Percentiles rank a stretch among this genome's conserved stretches.
Evolutionary conservation across 2,888 invertebrate species (phyloP).

Genomic region (Polietes domitor): DNA sequence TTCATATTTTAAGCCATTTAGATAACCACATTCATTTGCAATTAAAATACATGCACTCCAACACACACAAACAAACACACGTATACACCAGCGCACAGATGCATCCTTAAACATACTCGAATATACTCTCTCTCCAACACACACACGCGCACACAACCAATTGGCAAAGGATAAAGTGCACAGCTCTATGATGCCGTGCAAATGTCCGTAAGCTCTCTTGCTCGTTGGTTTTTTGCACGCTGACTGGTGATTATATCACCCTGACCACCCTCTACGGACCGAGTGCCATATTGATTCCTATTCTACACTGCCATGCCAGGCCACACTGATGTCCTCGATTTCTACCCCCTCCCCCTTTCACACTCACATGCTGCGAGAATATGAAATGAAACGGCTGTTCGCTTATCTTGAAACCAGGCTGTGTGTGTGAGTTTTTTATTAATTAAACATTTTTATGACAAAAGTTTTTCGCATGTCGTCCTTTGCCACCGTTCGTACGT

Average conservation of each 20-base stretch:
- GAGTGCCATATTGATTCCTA: conserved; percentile 15
- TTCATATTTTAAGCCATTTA: conserved; percentile 78
- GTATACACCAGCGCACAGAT: background rate
- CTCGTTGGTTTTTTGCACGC: background rate
- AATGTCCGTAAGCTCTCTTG: conserved; percentile 38
- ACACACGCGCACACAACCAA: conserved; percentile 8
- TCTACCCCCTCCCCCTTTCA: background rate
- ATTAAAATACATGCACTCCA: conserved; percentile 71
- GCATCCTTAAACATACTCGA: background rate
- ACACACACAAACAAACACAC: conserved; percentile 4
- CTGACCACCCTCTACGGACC: background rate
- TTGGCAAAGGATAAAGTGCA: conserved; percentile 13
- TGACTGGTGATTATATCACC: background rate
- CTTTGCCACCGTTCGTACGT: background rate
- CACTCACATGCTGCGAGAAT: background rate
- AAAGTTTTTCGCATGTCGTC: conserved; percentile 50
- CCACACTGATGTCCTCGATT: background rate
- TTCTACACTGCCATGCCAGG: background rate
- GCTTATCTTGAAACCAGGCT: conserved; percentile 52
- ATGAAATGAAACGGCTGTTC: background rate
- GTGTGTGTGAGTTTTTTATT: conserved; percentile 57
- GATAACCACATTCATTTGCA: conserved; percentile 79
- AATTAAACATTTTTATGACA: conserved; percentile 63
- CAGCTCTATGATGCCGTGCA: conserved; percentile 4
- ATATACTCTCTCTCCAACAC: background rate